phyloP scores from a whole-genome alignment of 1,140 invertebrate species.

The Procambarus clarkii region DNA sequence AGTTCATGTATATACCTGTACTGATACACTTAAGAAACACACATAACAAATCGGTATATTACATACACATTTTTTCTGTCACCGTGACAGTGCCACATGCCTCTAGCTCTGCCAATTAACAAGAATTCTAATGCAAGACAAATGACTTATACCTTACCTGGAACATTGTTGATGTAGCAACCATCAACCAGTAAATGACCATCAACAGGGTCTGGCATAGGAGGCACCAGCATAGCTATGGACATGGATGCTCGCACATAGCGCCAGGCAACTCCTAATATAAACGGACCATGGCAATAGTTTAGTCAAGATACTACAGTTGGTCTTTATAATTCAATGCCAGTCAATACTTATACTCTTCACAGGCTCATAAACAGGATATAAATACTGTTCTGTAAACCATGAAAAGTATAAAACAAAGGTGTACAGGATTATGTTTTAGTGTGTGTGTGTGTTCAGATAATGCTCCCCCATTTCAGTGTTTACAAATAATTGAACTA shows the following conservation, averaged over 20 bases:
- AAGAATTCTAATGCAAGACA: neutral
- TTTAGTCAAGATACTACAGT: neutral
- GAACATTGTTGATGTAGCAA: slow-evolving; percentile 98
- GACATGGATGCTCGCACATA: slow-evolving; percentile 98
- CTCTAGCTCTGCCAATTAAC: too few species aligned
- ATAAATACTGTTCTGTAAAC: too few species aligned
- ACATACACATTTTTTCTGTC: too few species aligned
- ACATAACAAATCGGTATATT: too few species aligned
- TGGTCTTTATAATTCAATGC: neutral
- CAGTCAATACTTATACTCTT: neutral
- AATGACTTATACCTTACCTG: slow-evolving; percentile 83
- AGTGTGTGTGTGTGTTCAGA: too few species aligned
- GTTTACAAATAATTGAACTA: too few species aligned
- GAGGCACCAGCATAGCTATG: slow-evolving; percentile 95
- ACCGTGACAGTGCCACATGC: too few species aligned
- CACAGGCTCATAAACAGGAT: neutral
- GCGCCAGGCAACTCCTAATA: slow-evolving; percentile 89
- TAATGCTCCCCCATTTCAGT: too few species aligned
- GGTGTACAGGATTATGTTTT: too few species aligned
- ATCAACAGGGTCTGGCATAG: slow-evolving; percentile 94
- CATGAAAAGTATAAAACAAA: too few species aligned
- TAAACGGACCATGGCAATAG: neutral
- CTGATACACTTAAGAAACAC: too few species aligned
- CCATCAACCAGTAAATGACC: slow-evolving; percentile 97
- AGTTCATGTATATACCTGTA: too few species aligned